Evolutionary conservation across 2,888 invertebrate species (phyloP).

Genomic region (Molanna angustata): DNA sequence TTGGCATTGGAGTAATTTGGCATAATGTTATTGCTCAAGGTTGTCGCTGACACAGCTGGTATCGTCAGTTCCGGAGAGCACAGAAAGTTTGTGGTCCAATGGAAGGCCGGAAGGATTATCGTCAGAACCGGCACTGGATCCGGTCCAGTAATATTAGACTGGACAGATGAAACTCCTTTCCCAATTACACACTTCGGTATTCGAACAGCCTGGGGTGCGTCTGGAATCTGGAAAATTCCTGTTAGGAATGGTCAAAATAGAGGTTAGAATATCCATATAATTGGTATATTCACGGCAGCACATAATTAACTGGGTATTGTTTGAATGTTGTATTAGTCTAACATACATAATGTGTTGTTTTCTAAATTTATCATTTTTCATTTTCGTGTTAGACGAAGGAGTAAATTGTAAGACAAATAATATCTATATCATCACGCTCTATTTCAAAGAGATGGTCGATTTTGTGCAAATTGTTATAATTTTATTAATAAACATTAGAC

Average conservation of each 20-base stretch:
- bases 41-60: slow-evolving; percentile 56
- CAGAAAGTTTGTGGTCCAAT: slow-evolving; percentile 56
- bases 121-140: slow-evolving; percentile 49
- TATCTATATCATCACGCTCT: too few species aligned
- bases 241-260: slow-evolving; percentile 1
- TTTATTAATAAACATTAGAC: too few species aligned
- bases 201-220: slow-evolving; percentile 63
- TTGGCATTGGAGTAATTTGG: slow-evolving; percentile 13
- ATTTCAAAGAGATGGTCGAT: too few species aligned
- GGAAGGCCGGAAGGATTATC: slow-evolving; percentile 54
- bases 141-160: slow-evolving; percentile 57
- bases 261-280: slow-evolving; percentile 27
- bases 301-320: too few species aligned
- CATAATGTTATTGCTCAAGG: slow-evolving; percentile 41
- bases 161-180: slow-evolving; percentile 60
- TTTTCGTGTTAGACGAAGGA: too few species aligned
- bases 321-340: too few species aligned
- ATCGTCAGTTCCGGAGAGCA: slow-evolving; percentile 56
- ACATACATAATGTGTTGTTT: too few species aligned
- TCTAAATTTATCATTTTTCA: too few species aligned
- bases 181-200: slow-evolving; percentile 61
- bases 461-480: too few species aligned
- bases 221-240: slow-evolving; percentile 57
- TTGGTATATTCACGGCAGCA: too few species aligned
- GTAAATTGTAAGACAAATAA: too few species aligned